Evolutionary conservation across 2,888 invertebrate species (phyloP).

Genomic region (Chloroclystis v-ata): DNA sequence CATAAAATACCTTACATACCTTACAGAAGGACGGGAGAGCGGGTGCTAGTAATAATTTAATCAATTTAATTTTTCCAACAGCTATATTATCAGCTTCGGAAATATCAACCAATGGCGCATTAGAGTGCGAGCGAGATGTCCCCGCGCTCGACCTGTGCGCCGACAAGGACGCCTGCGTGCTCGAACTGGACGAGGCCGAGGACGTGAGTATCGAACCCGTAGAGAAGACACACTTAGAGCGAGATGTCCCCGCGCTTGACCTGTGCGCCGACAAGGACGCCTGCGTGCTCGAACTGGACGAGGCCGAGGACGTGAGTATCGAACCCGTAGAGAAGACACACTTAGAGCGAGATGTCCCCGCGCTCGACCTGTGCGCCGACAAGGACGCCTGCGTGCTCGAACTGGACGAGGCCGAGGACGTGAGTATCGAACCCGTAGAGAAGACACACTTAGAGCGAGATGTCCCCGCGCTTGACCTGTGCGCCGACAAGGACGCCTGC

Average conservation of each 20-base stretch:
- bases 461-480: conserved; percentile 82
- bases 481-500: conserved; percentile 73
- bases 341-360: conserved; percentile 47
- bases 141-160: conserved; percentile 84
- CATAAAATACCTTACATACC: too few relatives aligned
- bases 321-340: too few relatives aligned
- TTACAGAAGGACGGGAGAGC: too few relatives aligned
- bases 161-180: conserved; percentile 65
- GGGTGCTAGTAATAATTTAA: too few relatives aligned
- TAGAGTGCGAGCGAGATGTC: conserved; percentile 48
- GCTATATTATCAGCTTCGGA: conserved; percentile 26
- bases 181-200: conserved; percentile 67
- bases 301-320: conserved; percentile 63
- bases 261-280: conserved; percentile 80
- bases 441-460: conserved; percentile 53
- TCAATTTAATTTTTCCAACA: too few relatives aligned
- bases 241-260: conserved; percentile 77
- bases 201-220: conserved; percentile 57
- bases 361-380: conserved; percentile 84
- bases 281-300: conserved; percentile 64
- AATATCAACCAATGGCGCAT: conserved; percentile 37
- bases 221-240: too few relatives aligned
- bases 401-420: conserved; percentile 67
- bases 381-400: conserved; percentile 68
- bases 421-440: too few relatives aligned